phyloP scores from a whole-genome alignment of 2,888 invertebrate genomes.

The Leptinotarsa peninsularis region DNA sequence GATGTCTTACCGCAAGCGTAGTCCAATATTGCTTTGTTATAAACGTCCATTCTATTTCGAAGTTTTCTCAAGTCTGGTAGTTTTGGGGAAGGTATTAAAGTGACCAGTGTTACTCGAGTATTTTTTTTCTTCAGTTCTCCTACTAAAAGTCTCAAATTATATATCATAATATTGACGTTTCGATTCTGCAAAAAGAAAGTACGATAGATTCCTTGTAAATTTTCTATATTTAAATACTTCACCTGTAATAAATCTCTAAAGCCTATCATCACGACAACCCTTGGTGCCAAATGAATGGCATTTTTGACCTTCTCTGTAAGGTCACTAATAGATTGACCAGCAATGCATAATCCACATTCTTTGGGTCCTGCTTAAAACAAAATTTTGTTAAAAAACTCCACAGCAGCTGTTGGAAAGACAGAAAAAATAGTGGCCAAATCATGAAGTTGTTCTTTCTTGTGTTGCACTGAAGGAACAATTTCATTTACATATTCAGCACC shows the following conservation, averaged over 20 bases:
- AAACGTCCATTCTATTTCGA: conserved; percentile 52
- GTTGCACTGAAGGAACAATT: too few relatives aligned
- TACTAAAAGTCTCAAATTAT: conserved; percentile 52
- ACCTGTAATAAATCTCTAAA: conserved; percentile 54
- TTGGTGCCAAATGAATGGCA: conserved; percentile 52
- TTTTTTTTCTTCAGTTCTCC: conserved; percentile 52
- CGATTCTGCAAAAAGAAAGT: conserved; percentile 44
- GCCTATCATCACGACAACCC: conserved; percentile 57
- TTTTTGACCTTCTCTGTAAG: conserved; percentile 51
- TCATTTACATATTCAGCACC: too few relatives aligned
- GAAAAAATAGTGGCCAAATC: too few relatives aligned
- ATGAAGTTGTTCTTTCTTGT: too few relatives aligned
- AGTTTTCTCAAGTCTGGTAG: conserved; percentile 45
- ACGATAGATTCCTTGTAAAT: conserved; percentile 2
- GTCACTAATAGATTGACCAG: conserved; percentile 51
- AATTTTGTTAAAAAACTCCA: background rate
- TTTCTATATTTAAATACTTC: conserved; percentile 11
- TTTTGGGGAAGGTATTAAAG: conserved; percentile 55
- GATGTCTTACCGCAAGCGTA: conserved; percentile 50
- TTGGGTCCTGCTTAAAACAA: conserved; percentile 44
- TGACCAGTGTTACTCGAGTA: conserved; percentile 53
- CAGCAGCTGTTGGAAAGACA: too few relatives aligned
- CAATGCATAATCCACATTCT: conserved; percentile 54
- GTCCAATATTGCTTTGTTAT: conserved; percentile 54
- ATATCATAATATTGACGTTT: conserved; percentile 54